These are phyloP conservation scores for Drosophila trichaetosa DNA, from an alignment of 2,888 invertebrate species.

Conservation along the genomic window DNA sequence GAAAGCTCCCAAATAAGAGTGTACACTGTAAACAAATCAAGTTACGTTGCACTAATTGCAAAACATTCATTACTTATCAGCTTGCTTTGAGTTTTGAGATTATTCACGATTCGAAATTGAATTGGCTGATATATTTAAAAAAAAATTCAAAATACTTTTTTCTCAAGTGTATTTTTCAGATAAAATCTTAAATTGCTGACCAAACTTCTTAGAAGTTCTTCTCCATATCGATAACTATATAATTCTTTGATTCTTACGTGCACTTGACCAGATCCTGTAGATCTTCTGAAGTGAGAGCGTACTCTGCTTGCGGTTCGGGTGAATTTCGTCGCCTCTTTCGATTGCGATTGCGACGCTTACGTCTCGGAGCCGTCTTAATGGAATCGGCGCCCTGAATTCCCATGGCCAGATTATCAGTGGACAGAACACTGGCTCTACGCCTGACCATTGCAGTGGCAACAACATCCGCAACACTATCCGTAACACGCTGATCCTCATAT, in stretches of 20 bases:
- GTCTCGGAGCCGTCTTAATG: constrained; percentile 7
- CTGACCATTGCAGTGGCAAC: constrained; percentile 35
- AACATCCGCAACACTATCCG: constrained; percentile 29
- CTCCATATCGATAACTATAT: not conserved
- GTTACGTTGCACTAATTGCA: not conserved
- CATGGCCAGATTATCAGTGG: constrained; percentile 47
- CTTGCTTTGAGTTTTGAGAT: not conserved
- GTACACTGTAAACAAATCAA: constrained; percentile 10
- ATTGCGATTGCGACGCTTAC: constrained; percentile 35
- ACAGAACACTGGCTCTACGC: constrained; percentile 34
- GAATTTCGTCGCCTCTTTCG: constrained; percentile 23
- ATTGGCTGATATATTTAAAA: not conserved
- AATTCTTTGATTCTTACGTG: constrained; percentile 75
- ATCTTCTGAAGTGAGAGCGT: constrained; percentile 76
- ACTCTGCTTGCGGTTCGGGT: constrained; percentile 63
- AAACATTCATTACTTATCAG: not conserved
- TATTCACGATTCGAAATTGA: not conserved
- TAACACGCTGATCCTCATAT: constrained; percentile 41
- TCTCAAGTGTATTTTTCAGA: not conserved
- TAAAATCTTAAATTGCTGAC: not conserved
- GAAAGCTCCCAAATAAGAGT: constrained; percentile 17
- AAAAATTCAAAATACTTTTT: too few species aligned
- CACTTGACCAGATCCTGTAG: constrained; percentile 83
- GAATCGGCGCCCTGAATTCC: constrained; percentile 3
- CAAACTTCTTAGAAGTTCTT: not conserved